These are phyloP conservation scores for Phymanthus crucifer DNA, from an alignment of 92 coral and sea anemone species.

Conservation along the genomic window DNA sequence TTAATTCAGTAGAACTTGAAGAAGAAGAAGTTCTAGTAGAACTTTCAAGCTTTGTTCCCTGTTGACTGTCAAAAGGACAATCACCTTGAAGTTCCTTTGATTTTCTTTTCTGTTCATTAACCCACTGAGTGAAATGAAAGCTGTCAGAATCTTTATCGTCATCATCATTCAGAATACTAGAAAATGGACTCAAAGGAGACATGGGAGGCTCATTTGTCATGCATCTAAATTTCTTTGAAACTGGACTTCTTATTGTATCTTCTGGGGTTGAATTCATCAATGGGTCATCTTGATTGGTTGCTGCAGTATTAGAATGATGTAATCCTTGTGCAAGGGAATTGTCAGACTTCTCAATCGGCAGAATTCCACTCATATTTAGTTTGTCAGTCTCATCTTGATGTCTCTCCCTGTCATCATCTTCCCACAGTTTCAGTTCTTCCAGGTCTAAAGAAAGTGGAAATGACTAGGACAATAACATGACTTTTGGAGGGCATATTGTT, in stretches of 20 bases:
- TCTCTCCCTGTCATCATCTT: not conserved
- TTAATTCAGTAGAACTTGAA: not conserved
- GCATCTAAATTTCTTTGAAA: slow-evolving; percentile 15
- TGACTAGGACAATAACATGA: not conserved
- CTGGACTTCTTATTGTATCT: slow-evolving; percentile 3
- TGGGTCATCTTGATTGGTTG: slow-evolving; percentile 5
- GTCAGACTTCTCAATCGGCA: not conserved
- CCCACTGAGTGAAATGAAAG: slow-evolving; percentile 87
- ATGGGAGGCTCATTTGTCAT: slow-evolving; percentile 6
- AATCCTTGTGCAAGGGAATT: not conserved
- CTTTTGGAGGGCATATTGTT: no score
- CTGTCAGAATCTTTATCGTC: slow-evolving; percentile 38
- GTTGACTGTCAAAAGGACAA: not conserved
- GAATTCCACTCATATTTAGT: not conserved
- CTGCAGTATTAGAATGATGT: not conserved
- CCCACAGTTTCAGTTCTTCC: not conserved
- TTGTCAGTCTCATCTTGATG: not conserved
- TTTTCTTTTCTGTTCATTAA: slow-evolving; percentile 61
- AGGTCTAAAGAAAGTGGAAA: not conserved
- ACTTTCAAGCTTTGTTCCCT: not conserved
- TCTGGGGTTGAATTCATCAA: not conserved
- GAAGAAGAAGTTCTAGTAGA: not conserved
- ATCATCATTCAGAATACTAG: not conserved
- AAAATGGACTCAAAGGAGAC: not conserved
- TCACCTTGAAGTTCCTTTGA: slow-evolving; percentile 48